These are phyloP conservation scores for Apus apus DNA, from an alignment of 2,113 vertebrate species.

Conservation along the genomic window DNA sequence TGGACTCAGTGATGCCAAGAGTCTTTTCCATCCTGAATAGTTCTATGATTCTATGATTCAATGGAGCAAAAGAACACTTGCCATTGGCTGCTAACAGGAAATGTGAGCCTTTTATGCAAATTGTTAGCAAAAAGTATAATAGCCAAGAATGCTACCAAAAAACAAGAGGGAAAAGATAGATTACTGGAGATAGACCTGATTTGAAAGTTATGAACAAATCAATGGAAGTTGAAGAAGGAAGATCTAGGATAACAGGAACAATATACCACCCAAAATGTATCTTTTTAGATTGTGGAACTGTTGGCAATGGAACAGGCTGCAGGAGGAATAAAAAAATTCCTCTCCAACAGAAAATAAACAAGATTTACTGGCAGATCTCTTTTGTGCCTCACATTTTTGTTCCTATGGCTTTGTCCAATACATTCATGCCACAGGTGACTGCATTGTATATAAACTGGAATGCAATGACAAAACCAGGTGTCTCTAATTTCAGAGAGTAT, in stretches of 20 bases:
- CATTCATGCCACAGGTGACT: background rate
- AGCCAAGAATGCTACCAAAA: rapidly evolving
- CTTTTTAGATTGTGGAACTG: background rate
- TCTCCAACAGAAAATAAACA: background rate
- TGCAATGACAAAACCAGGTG: background rate
- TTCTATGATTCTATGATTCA: too few relatives aligned
- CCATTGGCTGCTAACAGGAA: background rate
- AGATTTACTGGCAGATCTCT: background rate
- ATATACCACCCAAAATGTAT: rapidly evolving
- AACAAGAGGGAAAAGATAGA: background rate
- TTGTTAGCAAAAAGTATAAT: background rate
- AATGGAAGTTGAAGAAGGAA: background rate
- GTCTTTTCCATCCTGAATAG: too few relatives aligned
- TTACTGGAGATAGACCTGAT: rapidly evolving
- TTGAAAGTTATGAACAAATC: background rate
- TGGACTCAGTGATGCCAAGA: too few relatives aligned
- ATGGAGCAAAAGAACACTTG: background rate
- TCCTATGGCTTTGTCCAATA: background rate
- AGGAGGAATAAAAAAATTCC: background rate
- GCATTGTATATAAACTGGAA: background rate
- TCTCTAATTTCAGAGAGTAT: background rate
- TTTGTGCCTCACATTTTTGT: background rate
- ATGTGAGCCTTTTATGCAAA: background rate
- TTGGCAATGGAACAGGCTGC: background rate
- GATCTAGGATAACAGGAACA: background rate